phyloP scores from a whole-genome alignment of 2,797 vertebrate genomes.

The Erethizon dorsatum region DNA sequence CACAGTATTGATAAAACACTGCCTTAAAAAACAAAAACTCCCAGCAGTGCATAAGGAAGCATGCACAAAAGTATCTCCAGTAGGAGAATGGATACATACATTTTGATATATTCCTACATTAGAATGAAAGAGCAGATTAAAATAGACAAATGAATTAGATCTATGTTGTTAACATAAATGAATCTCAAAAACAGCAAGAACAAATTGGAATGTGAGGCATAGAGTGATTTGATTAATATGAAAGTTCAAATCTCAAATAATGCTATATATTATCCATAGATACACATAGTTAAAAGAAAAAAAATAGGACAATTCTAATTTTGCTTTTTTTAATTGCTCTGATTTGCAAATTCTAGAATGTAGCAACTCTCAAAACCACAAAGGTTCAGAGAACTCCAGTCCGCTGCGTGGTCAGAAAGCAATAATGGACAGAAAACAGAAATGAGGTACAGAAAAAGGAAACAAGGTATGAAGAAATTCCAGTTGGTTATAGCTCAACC shows the following conservation, averaged over 20 bases:
- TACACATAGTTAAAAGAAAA: not conserved
- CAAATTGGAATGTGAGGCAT: not conserved
- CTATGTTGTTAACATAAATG: not conserved
- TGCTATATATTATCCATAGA: not conserved
- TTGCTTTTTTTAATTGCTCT: not conserved
- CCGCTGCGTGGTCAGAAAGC: not conserved
- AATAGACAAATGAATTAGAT: not conserved
- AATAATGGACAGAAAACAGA: not conserved
- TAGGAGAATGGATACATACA: not conserved
- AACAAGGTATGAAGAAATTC: not conserved
- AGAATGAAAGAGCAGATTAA: not conserved
- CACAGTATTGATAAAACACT: conserved; percentile 27
- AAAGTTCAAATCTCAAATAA: conserved; percentile 4
- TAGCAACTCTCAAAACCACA: not conserved
- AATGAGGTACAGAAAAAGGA: not conserved
- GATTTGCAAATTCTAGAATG: not conserved
- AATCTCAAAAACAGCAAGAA: conserved; percentile 24
- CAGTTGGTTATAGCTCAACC: not conserved
- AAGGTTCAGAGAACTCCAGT: not conserved
- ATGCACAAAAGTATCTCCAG: not conserved
- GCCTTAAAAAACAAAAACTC: not conserved
- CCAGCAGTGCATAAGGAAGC: not conserved
- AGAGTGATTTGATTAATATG: not conserved
- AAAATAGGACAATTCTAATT: not conserved
- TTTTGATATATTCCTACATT: not conserved